Conservation (phyloP, 2,797 vertebrate genomes). For the Microcaecilia unicolor region DNA sequence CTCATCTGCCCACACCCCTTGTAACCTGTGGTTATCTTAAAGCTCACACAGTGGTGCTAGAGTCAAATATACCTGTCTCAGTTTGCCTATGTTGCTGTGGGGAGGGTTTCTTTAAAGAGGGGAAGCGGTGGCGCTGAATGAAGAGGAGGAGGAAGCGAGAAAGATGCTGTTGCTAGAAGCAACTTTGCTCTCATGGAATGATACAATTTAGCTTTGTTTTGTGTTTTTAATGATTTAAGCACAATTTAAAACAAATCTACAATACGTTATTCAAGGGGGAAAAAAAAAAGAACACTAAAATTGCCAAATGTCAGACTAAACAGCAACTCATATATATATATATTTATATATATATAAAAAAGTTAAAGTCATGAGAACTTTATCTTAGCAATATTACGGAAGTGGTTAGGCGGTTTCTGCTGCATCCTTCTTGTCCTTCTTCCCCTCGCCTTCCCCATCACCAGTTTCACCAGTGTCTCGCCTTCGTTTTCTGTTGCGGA, state of each 20-base stretch:
- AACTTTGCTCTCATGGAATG: slow-evolving; percentile 29
- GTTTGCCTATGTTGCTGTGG: background rate
- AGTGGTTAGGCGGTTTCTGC: slow-evolving; percentile 34
- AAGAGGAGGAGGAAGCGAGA: slow-evolving; percentile 1
- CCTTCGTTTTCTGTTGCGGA: slow-evolving; percentile 56
- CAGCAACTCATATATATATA: background rate
- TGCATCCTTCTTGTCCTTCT: slow-evolving; percentile 52
- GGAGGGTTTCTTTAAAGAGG: background rate
- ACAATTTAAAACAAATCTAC: slow-evolving; percentile 22
- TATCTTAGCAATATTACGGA: background rate
- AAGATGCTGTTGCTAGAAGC: slow-evolving; percentile 35
- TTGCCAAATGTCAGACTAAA: slow-evolving; percentile 14
- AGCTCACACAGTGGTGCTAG: background rate
- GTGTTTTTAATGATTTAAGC: slow-evolving; percentile 5
- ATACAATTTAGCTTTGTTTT: slow-evolving; percentile 14
- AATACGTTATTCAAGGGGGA: slow-evolving; percentile 1
- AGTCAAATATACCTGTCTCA: background rate
- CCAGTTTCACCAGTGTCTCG: slow-evolving; percentile 32
- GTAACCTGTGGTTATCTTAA: background rate
- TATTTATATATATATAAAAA: background rate
- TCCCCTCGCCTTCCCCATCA: slow-evolving; percentile 41
- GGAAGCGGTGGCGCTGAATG: slow-evolving; percentile 1
- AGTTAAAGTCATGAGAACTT: slow-evolving; percentile 1
- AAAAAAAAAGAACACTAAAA: slow-evolving; percentile 20
- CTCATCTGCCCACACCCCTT: too few relatives aligned